Percentiles rank a stretch among this genome's conserved stretches.
phyloP scores from a whole-genome alignment of 2,888 invertebrate genomes.

The Philhelius pedissequus region DNA sequence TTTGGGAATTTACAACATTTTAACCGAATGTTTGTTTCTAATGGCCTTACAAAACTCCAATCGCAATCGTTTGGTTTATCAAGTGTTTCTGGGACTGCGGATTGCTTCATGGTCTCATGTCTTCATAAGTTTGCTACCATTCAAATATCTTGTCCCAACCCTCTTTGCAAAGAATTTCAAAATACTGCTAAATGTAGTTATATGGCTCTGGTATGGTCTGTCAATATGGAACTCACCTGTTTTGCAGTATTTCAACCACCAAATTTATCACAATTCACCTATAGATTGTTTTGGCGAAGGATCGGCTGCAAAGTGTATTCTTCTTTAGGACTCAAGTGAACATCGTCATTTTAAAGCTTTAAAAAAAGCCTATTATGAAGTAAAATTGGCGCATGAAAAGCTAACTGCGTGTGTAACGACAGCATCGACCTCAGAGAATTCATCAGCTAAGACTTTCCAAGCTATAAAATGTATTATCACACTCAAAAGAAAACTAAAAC shows the following conservation, averaged over 20 bases:
- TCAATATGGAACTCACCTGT: slow-evolving; percentile 79
- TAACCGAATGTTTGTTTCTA: slow-evolving; percentile 76
- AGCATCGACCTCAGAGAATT: slow-evolving; percentile 70
- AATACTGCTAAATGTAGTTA: slow-evolving; percentile 74
- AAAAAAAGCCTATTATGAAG: slow-evolving; percentile 76
- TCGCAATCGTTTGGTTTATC: slow-evolving; percentile 75
- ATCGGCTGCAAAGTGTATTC: slow-evolving; percentile 78
- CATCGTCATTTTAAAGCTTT: slow-evolving; percentile 77
- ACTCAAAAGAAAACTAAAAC: slow-evolving; percentile 78
- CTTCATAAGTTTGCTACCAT: slow-evolving; percentile 77
- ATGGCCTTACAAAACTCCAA: slow-evolving; percentile 76
- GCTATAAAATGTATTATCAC: slow-evolving; percentile 79
- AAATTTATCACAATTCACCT: slow-evolving; percentile 77
- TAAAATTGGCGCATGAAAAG: slow-evolving; percentile 76
- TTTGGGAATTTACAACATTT: slow-evolving; percentile 76
- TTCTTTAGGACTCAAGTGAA: slow-evolving; percentile 77
- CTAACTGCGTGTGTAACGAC: slow-evolving; percentile 71
- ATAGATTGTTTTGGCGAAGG: slow-evolving; percentile 78
- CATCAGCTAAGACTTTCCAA: slow-evolving; percentile 78
- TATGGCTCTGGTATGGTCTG: slow-evolving; percentile 78
- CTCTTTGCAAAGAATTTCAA: slow-evolving; percentile 78
- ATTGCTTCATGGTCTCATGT: slow-evolving; percentile 77
- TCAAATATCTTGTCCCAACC: slow-evolving; percentile 78
- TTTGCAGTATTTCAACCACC: slow-evolving; percentile 78
- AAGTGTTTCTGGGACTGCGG: slow-evolving; percentile 76